A percentile compares a stretch with the other conserved stretches of the same genome.
These are phyloP conservation scores for Danio kyathit DNA, from an alignment of 2,797 vertebrate species.

Conservation along the genomic window DNA sequence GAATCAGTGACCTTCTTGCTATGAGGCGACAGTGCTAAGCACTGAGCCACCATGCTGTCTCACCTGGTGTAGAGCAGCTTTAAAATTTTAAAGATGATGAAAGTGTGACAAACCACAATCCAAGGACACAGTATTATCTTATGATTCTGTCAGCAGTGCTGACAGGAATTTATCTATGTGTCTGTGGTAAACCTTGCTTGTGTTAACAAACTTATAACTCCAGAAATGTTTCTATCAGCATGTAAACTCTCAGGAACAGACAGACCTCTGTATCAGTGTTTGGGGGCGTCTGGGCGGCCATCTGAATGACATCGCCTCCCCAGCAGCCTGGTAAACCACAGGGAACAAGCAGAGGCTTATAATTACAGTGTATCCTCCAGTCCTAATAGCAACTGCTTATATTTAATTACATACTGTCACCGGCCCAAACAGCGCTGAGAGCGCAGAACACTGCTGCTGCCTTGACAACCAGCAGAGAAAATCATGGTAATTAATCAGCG, in stretches of 20 bases:
- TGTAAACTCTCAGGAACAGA: constrained; percentile 7
- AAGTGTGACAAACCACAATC: not conserved
- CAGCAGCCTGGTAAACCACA: constrained; percentile 24
- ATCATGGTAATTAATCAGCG: constrained; percentile 59
- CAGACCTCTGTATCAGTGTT: constrained; percentile 19
- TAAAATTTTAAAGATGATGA: constrained; percentile 7
- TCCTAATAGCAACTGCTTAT: constrained; percentile 56
- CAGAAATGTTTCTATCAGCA: not conserved
- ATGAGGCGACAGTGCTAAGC: too few species aligned
- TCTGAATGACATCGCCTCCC: constrained; percentile 26
- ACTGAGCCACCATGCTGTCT: too few species aligned
- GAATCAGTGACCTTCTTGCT: too few species aligned
- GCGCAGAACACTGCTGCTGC: constrained; percentile 47
- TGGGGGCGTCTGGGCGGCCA: constrained; percentile 14
- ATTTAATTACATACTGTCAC: constrained; percentile 64
- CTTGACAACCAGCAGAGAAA: constrained; percentile 60
- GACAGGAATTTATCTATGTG: not conserved
- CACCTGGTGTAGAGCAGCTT: not conserved
- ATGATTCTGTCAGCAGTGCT: not conserved
- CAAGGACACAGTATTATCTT: not conserved
- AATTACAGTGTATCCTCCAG: constrained; percentile 52
- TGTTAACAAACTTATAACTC: not conserved
- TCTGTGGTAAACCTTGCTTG: not conserved
- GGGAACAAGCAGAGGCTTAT: constrained; percentile 47
- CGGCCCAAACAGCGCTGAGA: constrained; percentile 25